Conservation (phyloP, 2,797 vertebrate species). For the Philypnodon macrostomus region DNA sequence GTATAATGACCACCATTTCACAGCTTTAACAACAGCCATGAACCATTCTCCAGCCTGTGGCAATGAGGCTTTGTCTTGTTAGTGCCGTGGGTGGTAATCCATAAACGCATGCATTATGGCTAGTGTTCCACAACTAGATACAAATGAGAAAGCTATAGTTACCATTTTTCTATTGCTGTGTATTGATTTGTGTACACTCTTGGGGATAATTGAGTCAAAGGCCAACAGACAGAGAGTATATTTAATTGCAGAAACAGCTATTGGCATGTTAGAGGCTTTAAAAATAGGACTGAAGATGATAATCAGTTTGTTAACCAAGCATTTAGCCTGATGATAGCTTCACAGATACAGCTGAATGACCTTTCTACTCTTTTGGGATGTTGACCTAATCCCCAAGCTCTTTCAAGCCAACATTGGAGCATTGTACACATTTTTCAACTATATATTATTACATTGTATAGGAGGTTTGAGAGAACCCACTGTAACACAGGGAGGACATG, state of each 20-base stretch:
- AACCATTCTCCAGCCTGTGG: constrained; percentile 28
- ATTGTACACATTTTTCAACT: no score
- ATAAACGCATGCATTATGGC: no score
- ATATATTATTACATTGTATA: no score
- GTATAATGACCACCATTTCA: constrained; percentile 49
- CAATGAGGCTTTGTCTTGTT: constrained; percentile 27
- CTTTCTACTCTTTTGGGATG: background rate
- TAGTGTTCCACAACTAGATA: no score
- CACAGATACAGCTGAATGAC: constrained; percentile 1
- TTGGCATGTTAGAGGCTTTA: constrained; percentile 40
- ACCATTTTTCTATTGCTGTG: constrained; percentile 12
- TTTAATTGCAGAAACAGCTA: constrained; percentile 47
- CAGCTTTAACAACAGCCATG: constrained; percentile 22
- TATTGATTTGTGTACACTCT: constrained; percentile 37
- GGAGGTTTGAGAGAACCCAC: no score
- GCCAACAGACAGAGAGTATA: constrained; percentile 10
- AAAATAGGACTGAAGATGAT: constrained; percentile 12
- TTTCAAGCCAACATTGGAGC: background rate
- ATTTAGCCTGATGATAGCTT: constrained; percentile 46
- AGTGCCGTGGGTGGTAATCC: constrained; percentile 12
- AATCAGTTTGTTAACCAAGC: constrained; percentile 33
- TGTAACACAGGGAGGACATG: no score
- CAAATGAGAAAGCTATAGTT: no score
- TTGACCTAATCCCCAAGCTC: background rate
- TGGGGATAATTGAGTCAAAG: constrained; percentile 32